These are phyloP conservation scores for Scaptodrosophila lebanonensis DNA, from an alignment of 1,140 invertebrate genomes.

Conservation along the genomic window DNA sequence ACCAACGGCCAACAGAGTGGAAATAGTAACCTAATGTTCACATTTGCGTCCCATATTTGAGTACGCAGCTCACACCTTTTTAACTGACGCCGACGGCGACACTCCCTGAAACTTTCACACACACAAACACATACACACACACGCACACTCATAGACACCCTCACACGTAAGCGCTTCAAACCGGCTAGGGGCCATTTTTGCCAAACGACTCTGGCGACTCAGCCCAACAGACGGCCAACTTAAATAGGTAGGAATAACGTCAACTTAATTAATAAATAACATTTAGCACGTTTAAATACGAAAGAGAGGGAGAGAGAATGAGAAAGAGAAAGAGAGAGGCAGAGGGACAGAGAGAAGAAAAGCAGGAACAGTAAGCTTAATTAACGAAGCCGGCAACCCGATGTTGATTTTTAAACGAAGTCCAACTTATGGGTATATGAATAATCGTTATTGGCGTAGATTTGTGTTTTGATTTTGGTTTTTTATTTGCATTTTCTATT, in stretches of 20 bases:
- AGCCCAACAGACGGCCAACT: slow-evolving; percentile 6
- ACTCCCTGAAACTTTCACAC: slow-evolving; percentile 43
- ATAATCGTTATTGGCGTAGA: slow-evolving; percentile 49
- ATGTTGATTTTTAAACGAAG: slow-evolving; percentile 27
- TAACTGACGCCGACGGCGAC: no score
- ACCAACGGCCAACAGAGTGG: slow-evolving; percentile 13
- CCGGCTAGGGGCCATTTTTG: slow-evolving; percentile 31
- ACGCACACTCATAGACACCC: slow-evolving; percentile 39
- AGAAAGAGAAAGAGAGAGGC: not conserved
- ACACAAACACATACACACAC: slow-evolving; percentile 15
- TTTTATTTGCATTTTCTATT: no score
- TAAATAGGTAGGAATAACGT: slow-evolving; percentile 63
- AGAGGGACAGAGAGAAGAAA: slow-evolving; percentile 5
- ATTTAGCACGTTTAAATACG: slow-evolving; percentile 59
- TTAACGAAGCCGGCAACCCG: no score
- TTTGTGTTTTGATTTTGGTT: slow-evolving; percentile 58
- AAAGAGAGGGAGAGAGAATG: not conserved
- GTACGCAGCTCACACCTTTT: no score
- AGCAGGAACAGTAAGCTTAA: slow-evolving; percentile 5
- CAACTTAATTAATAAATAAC: slow-evolving; percentile 75
- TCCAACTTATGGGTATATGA: slow-evolving; percentile 45
- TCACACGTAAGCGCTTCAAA: slow-evolving; percentile 42
- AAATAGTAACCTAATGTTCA: no score
- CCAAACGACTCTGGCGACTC: not conserved
- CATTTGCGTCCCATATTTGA: no score